Base-by-base conservation (phyloP, 2,113 vertebrate species). In the Procapra przewalskii region DNA sequence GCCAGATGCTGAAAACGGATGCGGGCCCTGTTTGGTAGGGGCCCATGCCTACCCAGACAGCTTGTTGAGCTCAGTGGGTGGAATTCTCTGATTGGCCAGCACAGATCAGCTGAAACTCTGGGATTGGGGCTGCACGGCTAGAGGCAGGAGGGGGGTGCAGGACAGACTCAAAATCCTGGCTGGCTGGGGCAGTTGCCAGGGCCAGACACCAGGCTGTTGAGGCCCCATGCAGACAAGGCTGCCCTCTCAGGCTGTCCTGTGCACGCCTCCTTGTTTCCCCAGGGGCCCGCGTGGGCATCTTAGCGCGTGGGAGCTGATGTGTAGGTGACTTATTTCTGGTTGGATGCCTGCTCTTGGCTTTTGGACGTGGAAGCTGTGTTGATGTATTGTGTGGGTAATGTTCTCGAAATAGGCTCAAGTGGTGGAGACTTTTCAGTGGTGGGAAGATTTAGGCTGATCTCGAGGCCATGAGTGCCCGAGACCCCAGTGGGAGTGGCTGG, bases 171-270 rank as follows among this genome's bases (percentile, higher is more conserved):
- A 12, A 40, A 12, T 60, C 2, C 17, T 27, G 45, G 64, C 2
- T 55, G 11, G 31, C 43, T 71, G 55, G 3, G 50, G 79, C 27
- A 27, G 62, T 45, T 57, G 50, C 82, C 21, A 7, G 27, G 64
- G 90, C 79, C 9, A 40, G 23, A 43, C 10, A 0, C 9, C 71
- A 60, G 77, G 40, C 29, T 19, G 16, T 10, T 48, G 33, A 27
- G 36, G 62, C n/a, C 33, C 16, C 8, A 2, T 0, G 5, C 5
- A 33, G n/a, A 50, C 10, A 45, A 3, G 33, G 4, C 45, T 59
- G 55, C 27, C 43, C 67, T 60, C 19, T 17, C 55, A 27, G 91
- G 50, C 82, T 62, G 21, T 36, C 90, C 80, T 17, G 14, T 33
- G 11, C 10, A 40, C 45, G 19, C 36, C 23, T 75, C 29, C 71